phyloP scores from a whole-genome alignment of 2,113 vertebrate species.

The Alexandromys fortis region DNA sequence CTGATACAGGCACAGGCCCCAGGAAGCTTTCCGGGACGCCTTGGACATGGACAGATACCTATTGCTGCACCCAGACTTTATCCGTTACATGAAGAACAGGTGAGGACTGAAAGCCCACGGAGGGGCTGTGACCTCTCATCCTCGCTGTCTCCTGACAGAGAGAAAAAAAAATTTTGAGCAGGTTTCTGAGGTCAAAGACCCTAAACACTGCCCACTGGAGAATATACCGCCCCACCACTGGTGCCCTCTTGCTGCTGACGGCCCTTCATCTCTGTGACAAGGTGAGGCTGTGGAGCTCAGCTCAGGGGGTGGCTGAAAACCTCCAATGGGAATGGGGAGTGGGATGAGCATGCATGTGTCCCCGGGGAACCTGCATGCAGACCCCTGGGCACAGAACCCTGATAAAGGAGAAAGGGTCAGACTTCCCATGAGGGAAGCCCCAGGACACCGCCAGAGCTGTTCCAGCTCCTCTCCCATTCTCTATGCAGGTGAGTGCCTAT shows the following conservation, averaged over 20 bases:
- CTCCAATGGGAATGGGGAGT: fast-evolving
- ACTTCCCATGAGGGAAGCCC: background rate
- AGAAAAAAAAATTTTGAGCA: no score
- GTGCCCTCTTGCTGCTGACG: constrained; percentile 91
- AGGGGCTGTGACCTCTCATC: fast-evolving
- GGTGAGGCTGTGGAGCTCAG: constrained; percentile 80
- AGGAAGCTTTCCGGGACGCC: constrained; percentile 80
- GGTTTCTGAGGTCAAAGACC: constrained; percentile 87
- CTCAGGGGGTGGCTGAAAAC: fast-evolving
- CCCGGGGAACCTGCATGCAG: background rate
- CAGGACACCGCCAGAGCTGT: fast-evolving
- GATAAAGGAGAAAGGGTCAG: background rate
- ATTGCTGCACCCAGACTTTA: constrained; percentile 91
- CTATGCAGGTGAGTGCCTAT: constrained; percentile 90
- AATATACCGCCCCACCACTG: constrained; percentile 91
- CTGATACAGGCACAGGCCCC: constrained; percentile 82
- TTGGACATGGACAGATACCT: constrained; percentile 87
- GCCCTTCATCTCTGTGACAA: constrained; percentile 93
- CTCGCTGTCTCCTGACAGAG: background rate
- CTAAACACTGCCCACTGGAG: constrained; percentile 84
- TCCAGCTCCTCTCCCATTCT: background rate
- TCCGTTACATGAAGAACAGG: constrained; percentile 94
- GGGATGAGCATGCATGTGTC: fast-evolving
- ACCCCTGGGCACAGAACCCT: background rate
- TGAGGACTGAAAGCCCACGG: constrained; percentile 11